A percentile compares a stretch with the other conserved stretches of the same genome.
phyloP scores from a whole-genome alignment of 2,888 invertebrate species.

The Drosophila affinis region DNA sequence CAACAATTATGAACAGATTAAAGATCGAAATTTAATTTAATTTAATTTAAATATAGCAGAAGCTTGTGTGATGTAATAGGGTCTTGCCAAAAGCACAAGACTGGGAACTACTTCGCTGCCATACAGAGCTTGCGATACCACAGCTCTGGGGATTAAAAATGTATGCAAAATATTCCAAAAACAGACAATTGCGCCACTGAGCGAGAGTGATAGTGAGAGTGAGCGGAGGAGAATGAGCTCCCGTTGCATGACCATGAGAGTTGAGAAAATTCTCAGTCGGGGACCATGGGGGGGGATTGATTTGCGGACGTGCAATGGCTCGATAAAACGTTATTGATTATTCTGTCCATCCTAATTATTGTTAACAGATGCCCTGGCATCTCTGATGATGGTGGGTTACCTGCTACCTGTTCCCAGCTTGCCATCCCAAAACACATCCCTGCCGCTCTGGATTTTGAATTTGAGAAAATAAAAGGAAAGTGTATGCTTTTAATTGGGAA shows the following conservation, averaged over 20 bases:
- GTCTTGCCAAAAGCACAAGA: no score
- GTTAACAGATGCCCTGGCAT: neutral
- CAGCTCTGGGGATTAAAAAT: constrained; percentile 65
- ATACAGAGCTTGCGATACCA: constrained; percentile 47
- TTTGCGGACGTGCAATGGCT: neutral
- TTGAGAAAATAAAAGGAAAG: constrained; percentile 52
- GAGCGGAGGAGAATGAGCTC: neutral
- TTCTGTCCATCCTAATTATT: constrained; percentile 21
- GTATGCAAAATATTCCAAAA: constrained; percentile 51
- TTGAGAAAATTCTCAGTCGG: constrained; percentile 27
- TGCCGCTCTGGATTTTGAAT: constrained; percentile 14
- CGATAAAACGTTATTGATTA: neutral
- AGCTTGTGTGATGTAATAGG: constrained; percentile 23
- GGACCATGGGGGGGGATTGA: neutral
- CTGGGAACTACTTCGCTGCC: constrained; percentile 12
- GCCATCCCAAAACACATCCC: no score
- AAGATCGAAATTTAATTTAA: no score
- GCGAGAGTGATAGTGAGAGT: neutral
- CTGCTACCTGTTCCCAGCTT: neutral
- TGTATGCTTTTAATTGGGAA: constrained; percentile 4
- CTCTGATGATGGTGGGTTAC: neutral
- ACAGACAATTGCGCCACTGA: constrained; percentile 38
- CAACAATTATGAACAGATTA: no score
- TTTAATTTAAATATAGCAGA: no score
- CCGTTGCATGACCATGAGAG: constrained; percentile 52